Conservation (phyloP, 1,140 invertebrate genomes). For the Drosophila varians region DNA sequence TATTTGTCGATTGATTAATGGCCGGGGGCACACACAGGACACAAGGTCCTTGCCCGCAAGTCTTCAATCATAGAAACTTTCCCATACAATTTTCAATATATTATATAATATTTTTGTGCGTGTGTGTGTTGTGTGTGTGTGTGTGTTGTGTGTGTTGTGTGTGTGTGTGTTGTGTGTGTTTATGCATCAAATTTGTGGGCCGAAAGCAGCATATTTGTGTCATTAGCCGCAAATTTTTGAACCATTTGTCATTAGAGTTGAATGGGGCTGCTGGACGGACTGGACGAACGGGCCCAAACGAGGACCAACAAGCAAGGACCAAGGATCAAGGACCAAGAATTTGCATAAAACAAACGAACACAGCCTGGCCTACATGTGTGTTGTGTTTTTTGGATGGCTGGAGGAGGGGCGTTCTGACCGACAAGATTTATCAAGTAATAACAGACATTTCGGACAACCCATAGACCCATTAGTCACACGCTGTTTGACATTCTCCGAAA, state of each 20-base stretch:
- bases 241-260: conserved; percentile 78
- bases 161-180: conserved; percentile 53
- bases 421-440: conserved; percentile 82
- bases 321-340: conserved; percentile 51
- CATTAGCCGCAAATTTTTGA: conserved; percentile 81
- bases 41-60: conserved; percentile 44
- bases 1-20: conserved; percentile 75
- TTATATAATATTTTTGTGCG: too few species aligned
- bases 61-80: conserved; percentile 72
- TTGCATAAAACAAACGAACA: conserved; percentile 75
- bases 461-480: conserved; percentile 80
- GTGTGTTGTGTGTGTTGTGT: conserved; percentile 2
- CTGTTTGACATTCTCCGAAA: conserved; percentile 80
- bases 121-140: background rate
- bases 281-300: too few species aligned
- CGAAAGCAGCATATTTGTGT: conserved; percentile 74
- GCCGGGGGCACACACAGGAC: conserved; percentile 9
- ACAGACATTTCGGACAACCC: conserved; percentile 81
- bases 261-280: too few species aligned
- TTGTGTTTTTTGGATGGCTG: conserved; percentile 24
- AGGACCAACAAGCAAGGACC: too few species aligned
- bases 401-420: too few species aligned
- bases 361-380: conserved; percentile 4
- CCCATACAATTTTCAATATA: background rate
- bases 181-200: conserved; percentile 77